Evolutionary conservation across 2,113 vertebrate species (phyloP), one percentile per base, ranked within the genome.

Genomic region (Pongo abelii): DNA sequence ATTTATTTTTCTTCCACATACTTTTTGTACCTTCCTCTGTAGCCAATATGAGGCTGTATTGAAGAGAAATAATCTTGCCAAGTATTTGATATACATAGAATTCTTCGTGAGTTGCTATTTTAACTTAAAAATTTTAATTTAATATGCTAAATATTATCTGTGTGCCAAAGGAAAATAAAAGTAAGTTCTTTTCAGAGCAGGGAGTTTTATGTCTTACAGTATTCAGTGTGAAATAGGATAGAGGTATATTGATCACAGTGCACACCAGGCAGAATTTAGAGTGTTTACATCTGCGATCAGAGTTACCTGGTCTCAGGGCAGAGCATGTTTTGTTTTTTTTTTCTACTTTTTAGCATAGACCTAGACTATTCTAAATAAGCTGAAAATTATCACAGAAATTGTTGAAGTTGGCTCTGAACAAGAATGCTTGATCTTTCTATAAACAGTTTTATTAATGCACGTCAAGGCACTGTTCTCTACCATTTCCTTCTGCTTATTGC

Each of bases 211-310:
- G 91, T 67, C 38, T 61, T 89, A 30, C 9, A 64, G 48, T 30
- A 12, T 90, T 78, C 32, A 22, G 1, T 46, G 84, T 96, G 96
- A 97, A 98, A 72, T 94, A 97, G 98, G 97, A 97, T 97, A 97
- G 97, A 97, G 98, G 94, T 91, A 52, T 84, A 84, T 99, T 98
- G 98, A 97, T 99, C 98, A 97, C 96, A 88, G 89, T 97, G 98
- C 92, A 92, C 97, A 93, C 93, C 84, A 72, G 72, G 86, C 97
- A 97, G 96, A 98, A 98, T 94, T 83, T 80, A 5, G 98, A 94
- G 96, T 94, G 89, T 52, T 98, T 98, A 80, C 75, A 97, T 97
- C 97, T 98, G 97, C 96, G 97, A 96, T 96, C 94, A 92, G 96
- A 97, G 91, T 92, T 52, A 84, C 94, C 23, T 38, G 94, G 77